A percentile compares a stretch with the other conserved stretches of the same genome.
Conservation (phyloP, 2,797 vertebrate genomes). For the Ctenopoma kingsleyae region DNA sequence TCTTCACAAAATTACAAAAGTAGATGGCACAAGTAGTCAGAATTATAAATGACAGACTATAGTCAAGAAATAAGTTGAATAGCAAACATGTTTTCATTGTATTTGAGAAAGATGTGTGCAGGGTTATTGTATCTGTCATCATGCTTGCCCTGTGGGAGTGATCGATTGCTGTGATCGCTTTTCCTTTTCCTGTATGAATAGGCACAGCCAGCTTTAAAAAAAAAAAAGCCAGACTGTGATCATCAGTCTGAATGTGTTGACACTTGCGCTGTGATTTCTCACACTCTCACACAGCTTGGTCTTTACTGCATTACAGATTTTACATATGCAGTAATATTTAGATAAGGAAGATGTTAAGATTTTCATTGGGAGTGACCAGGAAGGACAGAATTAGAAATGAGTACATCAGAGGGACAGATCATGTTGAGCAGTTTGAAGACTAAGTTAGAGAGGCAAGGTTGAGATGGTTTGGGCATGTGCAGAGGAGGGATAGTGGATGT, state of each 20-base stretch:
- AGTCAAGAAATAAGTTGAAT: neutral
- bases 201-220: slow-evolving; percentile 48
- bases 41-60: neutral
- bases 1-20: too few species aligned
- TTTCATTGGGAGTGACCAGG: too few species aligned
- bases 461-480: too few species aligned
- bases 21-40: too few species aligned
- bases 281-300: neutral
- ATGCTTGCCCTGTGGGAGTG: slow-evolving; percentile 34
- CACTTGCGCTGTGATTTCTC: slow-evolving; percentile 23
- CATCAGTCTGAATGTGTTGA: slow-evolving; percentile 9
- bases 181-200: slow-evolving; percentile 47
- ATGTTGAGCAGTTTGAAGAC: too few species aligned
- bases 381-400: too few species aligned
- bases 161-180: slow-evolving; percentile 47
- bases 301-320: neutral
- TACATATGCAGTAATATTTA: neutral
- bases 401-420: too few species aligned
- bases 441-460: too few species aligned
- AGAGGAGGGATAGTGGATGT: too few species aligned
- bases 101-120: slow-evolving; percentile 13
- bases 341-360: neutral
- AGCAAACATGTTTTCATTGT: slow-evolving; percentile 2
- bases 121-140: slow-evolving; percentile 35
- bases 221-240: slow-evolving; percentile 13